Evolutionary conservation across 2,888 invertebrate genomes (phyloP), one percentile per base, ranked within the genome.

Genomic region (Amphipoea oculea): DNA sequence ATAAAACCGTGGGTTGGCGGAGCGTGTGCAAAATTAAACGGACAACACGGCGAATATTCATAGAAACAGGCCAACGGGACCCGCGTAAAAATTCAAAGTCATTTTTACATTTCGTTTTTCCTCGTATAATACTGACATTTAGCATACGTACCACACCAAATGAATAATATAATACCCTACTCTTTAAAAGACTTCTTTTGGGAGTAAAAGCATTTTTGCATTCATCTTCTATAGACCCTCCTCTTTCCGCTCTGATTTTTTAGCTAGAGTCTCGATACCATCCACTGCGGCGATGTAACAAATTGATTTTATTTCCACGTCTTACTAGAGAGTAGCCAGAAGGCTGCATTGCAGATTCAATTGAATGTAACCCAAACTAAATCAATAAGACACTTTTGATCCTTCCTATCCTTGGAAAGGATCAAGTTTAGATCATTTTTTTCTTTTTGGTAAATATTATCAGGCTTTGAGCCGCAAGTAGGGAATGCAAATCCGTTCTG

Each of bases 11-110:
- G 81, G 84, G 88, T 76, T 76, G 84, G 76, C 86, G 80, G 85
- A 79, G 77, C 83, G 78, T 82, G 76, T 92, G 89, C 89, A 91
- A 92, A 88, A 91, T 91, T 92, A 88, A 92, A 88, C 88, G 87
- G 80, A 78, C 76, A 82, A 82, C 85, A 76, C 54, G 66, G 85
- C 78, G 83, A 89, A 89, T 91, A 90, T 89, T 89, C 89, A 90
- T 87, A 86, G 88, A 78, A 86, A 83, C 84, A 76, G 36, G 78
- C 77, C 80, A 69, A 81, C 82, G 83, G 74, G 84, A 78, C 83
- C 69, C 73, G 75, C 73, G 83, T 83, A 89, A 90, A 91, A 90
- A 87, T 84, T 86, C 83, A 86, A 81, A 83, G 78, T 60, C 78
- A 84, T 83, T 86, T 60, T 88, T 89, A 82, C 82, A 82, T 85